phyloP scores from a whole-genome alignment of 2,113 vertebrate species.

The Melanerpes formicivorus region DNA sequence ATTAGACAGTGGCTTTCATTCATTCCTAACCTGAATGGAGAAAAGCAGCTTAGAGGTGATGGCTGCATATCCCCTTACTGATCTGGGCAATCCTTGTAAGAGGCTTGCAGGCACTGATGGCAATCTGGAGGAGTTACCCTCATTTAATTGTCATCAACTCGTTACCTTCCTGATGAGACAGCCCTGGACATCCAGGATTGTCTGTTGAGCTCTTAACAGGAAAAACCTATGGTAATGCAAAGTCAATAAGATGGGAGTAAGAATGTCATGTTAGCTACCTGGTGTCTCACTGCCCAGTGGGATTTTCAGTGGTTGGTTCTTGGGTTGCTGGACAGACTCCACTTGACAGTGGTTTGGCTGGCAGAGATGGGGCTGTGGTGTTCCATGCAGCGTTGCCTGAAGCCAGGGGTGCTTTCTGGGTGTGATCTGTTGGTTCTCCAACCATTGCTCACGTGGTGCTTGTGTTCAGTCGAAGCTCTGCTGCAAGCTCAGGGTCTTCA shows the following conservation, averaged over 20 bases:
- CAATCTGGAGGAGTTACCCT: background rate
- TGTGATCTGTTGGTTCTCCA: background rate
- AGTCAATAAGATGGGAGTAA: background rate
- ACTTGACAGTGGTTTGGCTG: background rate
- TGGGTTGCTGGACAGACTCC: background rate
- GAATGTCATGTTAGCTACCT: accelerated
- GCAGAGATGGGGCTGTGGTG: background rate
- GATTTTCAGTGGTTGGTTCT: background rate
- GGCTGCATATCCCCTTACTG: background rate
- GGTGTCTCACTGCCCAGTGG: accelerated
- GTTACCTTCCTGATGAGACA: background rate
- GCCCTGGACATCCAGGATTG: background rate
- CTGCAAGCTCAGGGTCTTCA: background rate
- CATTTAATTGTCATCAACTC: background rate
- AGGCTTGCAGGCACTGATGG: background rate
- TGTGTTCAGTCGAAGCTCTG: background rate
- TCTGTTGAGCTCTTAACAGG: background rate
- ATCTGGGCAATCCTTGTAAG: background rate
- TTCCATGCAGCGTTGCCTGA: background rate
- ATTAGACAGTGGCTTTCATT: background rate
- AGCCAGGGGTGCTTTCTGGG: background rate
- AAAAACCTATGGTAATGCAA: background rate
- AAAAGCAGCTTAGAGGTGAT: slow-evolving; percentile 27
- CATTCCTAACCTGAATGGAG: background rate
- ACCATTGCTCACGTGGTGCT: background rate